Base-by-base conservation (phyloP, 2,797 vertebrate species). In the Gallinago stenura region DNA sequence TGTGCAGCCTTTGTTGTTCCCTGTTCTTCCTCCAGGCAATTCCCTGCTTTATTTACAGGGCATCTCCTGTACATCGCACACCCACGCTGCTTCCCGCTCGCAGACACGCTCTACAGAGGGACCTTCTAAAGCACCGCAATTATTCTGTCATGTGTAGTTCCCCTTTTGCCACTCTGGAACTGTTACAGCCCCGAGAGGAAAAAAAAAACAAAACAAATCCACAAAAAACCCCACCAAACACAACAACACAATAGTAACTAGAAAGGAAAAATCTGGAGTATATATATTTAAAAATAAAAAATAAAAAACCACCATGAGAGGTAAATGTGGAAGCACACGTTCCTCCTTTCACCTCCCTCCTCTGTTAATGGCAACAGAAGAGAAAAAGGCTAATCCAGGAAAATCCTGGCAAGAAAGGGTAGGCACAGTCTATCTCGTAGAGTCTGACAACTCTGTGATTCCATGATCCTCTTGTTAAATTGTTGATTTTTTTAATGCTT, bases 11-110 rank as follows among this genome's bases (percentile, higher is more conserved):
- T 92, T 95, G 93, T 62, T 86, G 72, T 37, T 93, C 91, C 76
- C 45, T 54, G 43, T 69, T 94, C 86, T 58, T 43, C 68, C 89
- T 69, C 39, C 61, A 66, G 94, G 95, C 89, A 71, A 91, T 72
- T 89, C 53, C 75, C 92, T 61, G 83, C 30, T 93, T 90, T 94
- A 56, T 95, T 93, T 97, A 93, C 58, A 73, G 93, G 92, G 85
- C 77, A 91, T 68, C 81, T 95, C 92, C 95, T 93, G 93, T 81
- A 81, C 81, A n/a, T 91, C 83, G 64, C 80, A 64, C 75, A 62
- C 80, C 83, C 95, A 83, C 88, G 2, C 87, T 71, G 66, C 84
- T 90, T 85, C 94, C 94, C 94, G 90, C 73, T 83, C 12, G 72
- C 89, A 91, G 87, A 56, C 82, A 25, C 3, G 10, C 39, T 89